These are phyloP conservation scores for Drosophila kambysellisi DNA, from an alignment of 2,888 invertebrate species.

Conservation along the genomic window DNA sequence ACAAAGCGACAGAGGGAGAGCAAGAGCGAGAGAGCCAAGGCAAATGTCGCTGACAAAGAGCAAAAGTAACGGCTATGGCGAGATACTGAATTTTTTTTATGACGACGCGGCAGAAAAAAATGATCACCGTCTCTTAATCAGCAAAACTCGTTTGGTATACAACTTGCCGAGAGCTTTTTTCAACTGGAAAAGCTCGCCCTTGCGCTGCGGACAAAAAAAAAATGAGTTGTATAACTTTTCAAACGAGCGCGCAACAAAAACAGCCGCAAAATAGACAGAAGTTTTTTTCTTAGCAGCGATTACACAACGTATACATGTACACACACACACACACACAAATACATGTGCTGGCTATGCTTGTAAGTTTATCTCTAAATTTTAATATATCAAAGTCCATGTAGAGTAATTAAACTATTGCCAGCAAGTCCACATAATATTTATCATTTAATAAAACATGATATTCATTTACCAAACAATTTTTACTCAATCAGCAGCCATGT, in stretches of 20 bases:
- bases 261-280: conserved; percentile 50
- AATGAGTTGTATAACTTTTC: conserved; percentile 7
- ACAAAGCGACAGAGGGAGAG: conserved; percentile 12
- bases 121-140: conserved; percentile 47
- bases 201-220: background rate
- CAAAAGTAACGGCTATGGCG: conserved; percentile 68
- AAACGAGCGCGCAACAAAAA: conserved; percentile 6
- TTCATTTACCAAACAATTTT: conserved; percentile 19
- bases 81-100: conserved; percentile 48
- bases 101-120: conserved; percentile 44
- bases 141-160: conserved; percentile 61
- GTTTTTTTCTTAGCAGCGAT: conserved; percentile 20
- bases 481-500: conserved; percentile 31
- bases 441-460: conserved; percentile 17
- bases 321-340: background rate
- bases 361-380: background rate
- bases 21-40: conserved; percentile 4
- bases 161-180: conserved; percentile 43
- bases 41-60: conserved; percentile 50
- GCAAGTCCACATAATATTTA: conserved; percentile 36
- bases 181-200: conserved; percentile 71
- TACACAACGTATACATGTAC: conserved; percentile 45
- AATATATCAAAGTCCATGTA: background rate
- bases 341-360: background rate
- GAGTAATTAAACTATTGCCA: background rate